Evolutionary conservation across 1,140 invertebrate genomes (phyloP).

Genomic region (Lordiphosa mommai): DNA sequence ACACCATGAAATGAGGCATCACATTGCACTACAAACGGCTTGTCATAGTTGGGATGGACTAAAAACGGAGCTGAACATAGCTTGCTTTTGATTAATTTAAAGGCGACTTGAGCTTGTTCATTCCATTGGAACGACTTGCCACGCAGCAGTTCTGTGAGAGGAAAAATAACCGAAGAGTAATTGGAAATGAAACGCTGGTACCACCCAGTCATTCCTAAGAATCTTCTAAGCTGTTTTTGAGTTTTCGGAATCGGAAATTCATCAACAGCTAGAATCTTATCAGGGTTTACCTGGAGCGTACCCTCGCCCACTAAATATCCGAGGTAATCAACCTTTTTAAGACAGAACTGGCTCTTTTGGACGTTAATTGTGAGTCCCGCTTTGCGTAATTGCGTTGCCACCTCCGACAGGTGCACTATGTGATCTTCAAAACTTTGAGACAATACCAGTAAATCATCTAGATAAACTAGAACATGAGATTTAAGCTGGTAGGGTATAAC

Average conservation of each 20-base stretch:
- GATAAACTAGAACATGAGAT: slow-evolving; percentile 28
- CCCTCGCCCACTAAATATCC: slow-evolving; percentile 5
- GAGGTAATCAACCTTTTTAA: not conserved
- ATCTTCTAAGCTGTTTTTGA: slow-evolving; percentile 63
- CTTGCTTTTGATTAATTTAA: slow-evolving; percentile 24
- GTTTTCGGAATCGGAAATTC: slow-evolving; percentile 20
- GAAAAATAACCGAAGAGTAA: slow-evolving; percentile 75
- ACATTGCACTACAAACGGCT: slow-evolving; percentile 67
- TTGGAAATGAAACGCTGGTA: slow-evolving; percentile 80
- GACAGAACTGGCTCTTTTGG: not conserved
- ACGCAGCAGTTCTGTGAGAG: slow-evolving; percentile 21
- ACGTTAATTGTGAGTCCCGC: slow-evolving; percentile 1
- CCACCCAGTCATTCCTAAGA: slow-evolving; percentile 80
- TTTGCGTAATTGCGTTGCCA: not conserved
- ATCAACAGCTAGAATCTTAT: slow-evolving; percentile 25
- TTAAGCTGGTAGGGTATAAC: slow-evolving; percentile 73
- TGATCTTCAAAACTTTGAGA: slow-evolving; percentile 14
- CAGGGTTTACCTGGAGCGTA: slow-evolving; percentile 5
- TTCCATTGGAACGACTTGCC: not conserved
- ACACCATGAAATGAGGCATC: slow-evolving; percentile 47
- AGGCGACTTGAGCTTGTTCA: slow-evolving; percentile 55
- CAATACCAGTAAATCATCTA: slow-evolving; percentile 26
- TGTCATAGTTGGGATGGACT: slow-evolving; percentile 60
- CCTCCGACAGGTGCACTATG: not conserved
- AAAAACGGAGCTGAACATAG: slow-evolving; percentile 55